These are phyloP conservation scores for Drosophila pruinosa DNA, from an alignment of 1,140 invertebrate species.

Conservation along the genomic window DNA sequence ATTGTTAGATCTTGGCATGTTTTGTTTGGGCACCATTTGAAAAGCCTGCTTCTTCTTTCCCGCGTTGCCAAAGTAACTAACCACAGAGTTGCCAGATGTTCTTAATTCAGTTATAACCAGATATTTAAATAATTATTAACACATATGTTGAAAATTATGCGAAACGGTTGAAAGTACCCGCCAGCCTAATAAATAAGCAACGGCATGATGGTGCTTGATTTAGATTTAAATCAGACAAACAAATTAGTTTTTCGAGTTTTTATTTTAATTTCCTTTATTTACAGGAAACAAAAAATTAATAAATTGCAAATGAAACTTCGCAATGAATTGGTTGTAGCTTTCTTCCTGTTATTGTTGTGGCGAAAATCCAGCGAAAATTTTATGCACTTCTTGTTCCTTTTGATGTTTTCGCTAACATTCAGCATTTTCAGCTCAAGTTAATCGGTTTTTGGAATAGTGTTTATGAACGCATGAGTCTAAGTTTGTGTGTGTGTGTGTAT, in stretches of 20 bases:
- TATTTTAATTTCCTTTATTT: slow-evolving; percentile 82
- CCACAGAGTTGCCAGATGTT: slow-evolving; percentile 9
- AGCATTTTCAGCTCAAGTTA: slow-evolving; percentile 56
- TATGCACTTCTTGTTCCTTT: slow-evolving; percentile 58
- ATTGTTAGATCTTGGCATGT: slow-evolving; percentile 13
- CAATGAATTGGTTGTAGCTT: slow-evolving; percentile 76
- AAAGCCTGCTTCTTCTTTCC: slow-evolving; percentile 55
- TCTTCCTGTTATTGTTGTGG: slow-evolving; percentile 42
- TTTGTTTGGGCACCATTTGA: slow-evolving; percentile 35
- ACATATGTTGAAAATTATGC: too few relatives aligned
- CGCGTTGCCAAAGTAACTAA: slow-evolving; percentile 55
- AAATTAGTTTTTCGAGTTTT: slow-evolving; percentile 32
- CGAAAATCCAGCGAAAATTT: slow-evolving; percentile 63
- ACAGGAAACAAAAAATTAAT: slow-evolving; percentile 80
- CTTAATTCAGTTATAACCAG: neutral
- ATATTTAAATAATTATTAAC: neutral
- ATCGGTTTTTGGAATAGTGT: slow-evolving; percentile 62
- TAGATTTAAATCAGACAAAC: neutral
- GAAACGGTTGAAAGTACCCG: too few relatives aligned
- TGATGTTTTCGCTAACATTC: slow-evolving; percentile 46
- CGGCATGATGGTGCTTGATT: too few relatives aligned
- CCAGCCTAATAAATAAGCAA: too few relatives aligned
- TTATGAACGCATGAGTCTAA: slow-evolving; percentile 45
- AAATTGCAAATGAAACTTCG: slow-evolving; percentile 71
- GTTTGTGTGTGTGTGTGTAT: slow-evolving; percentile 35